These are phyloP conservation scores for Punctoribates punctum DNA, from an alignment of 2,888 invertebrate genomes.

Conservation along the genomic window DNA sequence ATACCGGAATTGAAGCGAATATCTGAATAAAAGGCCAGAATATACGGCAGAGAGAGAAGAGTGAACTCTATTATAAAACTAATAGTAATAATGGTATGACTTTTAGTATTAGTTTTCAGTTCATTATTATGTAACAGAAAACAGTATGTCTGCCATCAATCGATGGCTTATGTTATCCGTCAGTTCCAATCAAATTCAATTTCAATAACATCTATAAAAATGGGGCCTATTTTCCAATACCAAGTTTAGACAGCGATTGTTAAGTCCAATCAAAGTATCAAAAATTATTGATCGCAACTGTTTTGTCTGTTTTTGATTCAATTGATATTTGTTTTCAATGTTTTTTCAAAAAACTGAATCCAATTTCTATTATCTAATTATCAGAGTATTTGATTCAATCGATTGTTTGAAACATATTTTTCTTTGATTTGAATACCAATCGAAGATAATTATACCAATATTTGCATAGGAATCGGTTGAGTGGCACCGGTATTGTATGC, in stretches of 20 bases:
- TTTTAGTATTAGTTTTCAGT: background rate
- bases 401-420: background rate
- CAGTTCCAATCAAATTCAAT: background rate
- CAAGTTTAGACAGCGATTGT: background rate
- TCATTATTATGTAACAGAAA: conserved; percentile 8
- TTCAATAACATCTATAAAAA: background rate
- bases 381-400: background rate
- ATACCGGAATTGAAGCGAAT: background rate
- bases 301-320: background rate
- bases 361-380: background rate
- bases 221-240: background rate
- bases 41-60: background rate
- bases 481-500: background rate
- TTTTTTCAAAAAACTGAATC: background rate
- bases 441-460: background rate
- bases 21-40: background rate
- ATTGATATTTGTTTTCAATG: background rate
- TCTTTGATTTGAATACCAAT: background rate
- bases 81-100: background rate
- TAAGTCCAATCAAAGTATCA: background rate
- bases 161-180: conserved; percentile 1
- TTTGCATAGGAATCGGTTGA: background rate
- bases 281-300: background rate
- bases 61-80: background rate
- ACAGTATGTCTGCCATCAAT: conserved; percentile 8